phyloP scores from a whole-genome alignment of 2,113 vertebrate genomes.

The Semicossyphus pulcher region DNA sequence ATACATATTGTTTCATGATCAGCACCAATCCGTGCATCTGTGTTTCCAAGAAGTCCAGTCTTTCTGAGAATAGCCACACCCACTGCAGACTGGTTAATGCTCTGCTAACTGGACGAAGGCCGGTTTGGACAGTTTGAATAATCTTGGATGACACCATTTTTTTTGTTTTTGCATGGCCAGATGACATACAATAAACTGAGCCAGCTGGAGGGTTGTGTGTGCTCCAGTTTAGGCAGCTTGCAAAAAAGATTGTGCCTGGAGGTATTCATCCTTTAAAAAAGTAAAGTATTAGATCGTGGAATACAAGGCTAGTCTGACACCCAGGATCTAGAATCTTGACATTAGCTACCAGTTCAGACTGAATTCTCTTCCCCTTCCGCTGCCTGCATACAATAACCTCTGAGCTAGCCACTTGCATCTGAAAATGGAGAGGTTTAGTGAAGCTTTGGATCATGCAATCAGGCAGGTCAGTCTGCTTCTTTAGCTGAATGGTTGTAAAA shows the following conservation, averaged over 20 bases:
- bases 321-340: too few relatives aligned
- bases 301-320: conserved; percentile 8
- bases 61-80: not conserved
- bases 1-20: not conserved
- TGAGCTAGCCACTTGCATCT: not conserved
- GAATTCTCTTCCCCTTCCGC: not conserved
- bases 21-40: not conserved
- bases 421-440: not conserved
- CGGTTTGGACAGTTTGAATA: not conserved
- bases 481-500: not conserved
- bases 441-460: too few relatives aligned
- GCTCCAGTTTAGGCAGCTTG: conserved; percentile 60
- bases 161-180: conserved; percentile 15
- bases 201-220: conserved; percentile 60
- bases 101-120: not conserved
- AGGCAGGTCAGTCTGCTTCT: too few relatives aligned
- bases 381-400: not conserved
- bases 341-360: not conserved
- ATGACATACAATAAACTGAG: conserved; percentile 47
- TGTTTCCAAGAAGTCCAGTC: not conserved
- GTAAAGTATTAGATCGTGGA: too few relatives aligned
- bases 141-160: conserved; percentile 8
- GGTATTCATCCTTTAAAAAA: conserved; percentile 42
- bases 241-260: conserved; percentile 42
- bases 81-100: not conserved